phyloP scores from a whole-genome alignment of 1,140 invertebrate genomes.

The Yoshiicerus persimilis region DNA sequence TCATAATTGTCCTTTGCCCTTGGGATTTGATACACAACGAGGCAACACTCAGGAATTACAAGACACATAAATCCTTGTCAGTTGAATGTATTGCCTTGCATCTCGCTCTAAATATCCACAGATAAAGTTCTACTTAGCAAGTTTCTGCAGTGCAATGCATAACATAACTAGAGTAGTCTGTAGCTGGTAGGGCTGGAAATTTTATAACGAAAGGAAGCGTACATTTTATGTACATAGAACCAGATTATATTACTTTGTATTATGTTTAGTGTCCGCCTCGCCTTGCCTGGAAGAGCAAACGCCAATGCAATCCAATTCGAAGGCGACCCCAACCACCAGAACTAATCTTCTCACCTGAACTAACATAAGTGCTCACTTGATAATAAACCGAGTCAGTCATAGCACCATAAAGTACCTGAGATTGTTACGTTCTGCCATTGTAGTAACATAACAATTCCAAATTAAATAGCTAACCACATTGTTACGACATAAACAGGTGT shows the following conservation, averaged over 20 bases:
- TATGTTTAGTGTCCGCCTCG: not conserved
- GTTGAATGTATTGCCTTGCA: not conserved
- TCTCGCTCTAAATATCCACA: not conserved
- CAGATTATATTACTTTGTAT: not conserved
- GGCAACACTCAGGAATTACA: not conserved
- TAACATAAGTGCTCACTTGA: constrained; percentile 15
- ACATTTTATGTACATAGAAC: not conserved
- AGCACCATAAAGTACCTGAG: not conserved
- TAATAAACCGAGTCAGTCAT: constrained; percentile 7
- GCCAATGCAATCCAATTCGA: not conserved
- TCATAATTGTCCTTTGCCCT: not conserved
- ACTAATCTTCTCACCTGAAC: constrained; percentile 11
- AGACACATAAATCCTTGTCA: constrained; percentile 12
- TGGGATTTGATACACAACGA: not conserved
- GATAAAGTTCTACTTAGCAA: not conserved
- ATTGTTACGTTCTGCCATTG: not conserved
- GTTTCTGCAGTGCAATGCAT: not conserved
- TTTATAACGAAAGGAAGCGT: not conserved
- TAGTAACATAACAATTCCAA: not conserved
- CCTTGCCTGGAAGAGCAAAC: not conserved
- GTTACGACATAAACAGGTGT: not conserved
- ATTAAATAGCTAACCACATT: not conserved
- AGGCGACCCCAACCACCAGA: constrained; percentile 7
- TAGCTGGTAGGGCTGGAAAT: not conserved
- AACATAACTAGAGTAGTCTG: not conserved